A percentile compares a stretch with the other conserved stretches of the same genome.
phyloP scores from a whole-genome alignment of 2,888 invertebrate species.

The Pecten maximus region DNA sequence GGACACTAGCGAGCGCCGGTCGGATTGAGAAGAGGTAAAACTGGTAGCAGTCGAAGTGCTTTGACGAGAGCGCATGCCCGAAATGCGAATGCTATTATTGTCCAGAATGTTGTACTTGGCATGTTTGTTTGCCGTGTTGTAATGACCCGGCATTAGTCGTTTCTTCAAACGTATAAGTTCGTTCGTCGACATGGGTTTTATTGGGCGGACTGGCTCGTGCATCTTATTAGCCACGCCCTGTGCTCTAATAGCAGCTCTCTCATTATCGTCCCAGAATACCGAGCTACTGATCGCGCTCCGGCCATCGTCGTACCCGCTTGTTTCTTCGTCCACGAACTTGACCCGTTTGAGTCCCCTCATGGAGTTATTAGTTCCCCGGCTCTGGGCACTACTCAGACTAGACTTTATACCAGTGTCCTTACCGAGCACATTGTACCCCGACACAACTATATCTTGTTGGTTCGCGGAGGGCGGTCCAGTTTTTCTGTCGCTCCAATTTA shows the following conservation, averaged over 20 bases:
- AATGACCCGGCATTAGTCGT: constrained; percentile 42
- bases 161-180: constrained; percentile 47
- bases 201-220: constrained; percentile 31
- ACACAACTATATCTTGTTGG: constrained; percentile 38
- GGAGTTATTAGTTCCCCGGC: not conserved
- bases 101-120: constrained; percentile 42
- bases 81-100: constrained; percentile 48
- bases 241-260: constrained; percentile 15
- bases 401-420: constrained; percentile 49
- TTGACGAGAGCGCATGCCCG: constrained; percentile 37
- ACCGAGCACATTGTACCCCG: constrained; percentile 48
- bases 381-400: constrained; percentile 46
- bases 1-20: constrained; percentile 45
- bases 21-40: constrained; percentile 36
- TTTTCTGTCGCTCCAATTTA: constrained; percentile 37
- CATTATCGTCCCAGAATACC: constrained; percentile 37
- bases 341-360: constrained; percentile 46
- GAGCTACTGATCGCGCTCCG: not conserved
- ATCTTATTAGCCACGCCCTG: constrained; percentile 36
- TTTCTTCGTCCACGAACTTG: constrained; percentile 47
- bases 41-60: not conserved
- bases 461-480: constrained; percentile 21
- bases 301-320: not conserved
- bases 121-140: constrained; percentile 30
- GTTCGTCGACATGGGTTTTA: constrained; percentile 41